Evolutionary conservation across 2,888 invertebrate species (phyloP).

Genomic region (Baccha elongata): DNA sequence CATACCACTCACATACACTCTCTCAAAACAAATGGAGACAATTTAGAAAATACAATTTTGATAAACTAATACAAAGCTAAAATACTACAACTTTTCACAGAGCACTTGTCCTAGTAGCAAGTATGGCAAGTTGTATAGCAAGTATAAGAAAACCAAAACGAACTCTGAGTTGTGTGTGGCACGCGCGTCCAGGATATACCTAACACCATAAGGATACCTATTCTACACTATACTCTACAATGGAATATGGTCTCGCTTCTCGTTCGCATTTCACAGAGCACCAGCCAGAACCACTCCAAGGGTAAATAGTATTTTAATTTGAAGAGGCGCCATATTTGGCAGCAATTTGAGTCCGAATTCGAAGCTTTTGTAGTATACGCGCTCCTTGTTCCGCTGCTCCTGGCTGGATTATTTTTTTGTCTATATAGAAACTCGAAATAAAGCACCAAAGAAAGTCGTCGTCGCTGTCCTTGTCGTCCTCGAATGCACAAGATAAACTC

Average conservation of each 20-base stretch:
- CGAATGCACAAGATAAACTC: constrained; percentile 43
- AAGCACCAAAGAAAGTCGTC: constrained; percentile 35
- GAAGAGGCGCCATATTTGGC: constrained; percentile 69
- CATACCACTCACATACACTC: not conserved
- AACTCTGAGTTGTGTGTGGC: constrained; percentile 14
- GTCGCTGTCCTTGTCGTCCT: constrained; percentile 27
- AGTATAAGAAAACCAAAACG: not conserved
- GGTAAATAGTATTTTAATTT: constrained; percentile 68
- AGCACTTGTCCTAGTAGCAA: constrained; percentile 40
- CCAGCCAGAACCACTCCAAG: constrained; percentile 38
- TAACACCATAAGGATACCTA: constrained; percentile 51
- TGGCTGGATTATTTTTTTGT: constrained; percentile 18
- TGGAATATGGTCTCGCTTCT: constrained; percentile 54
- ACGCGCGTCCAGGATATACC: constrained; percentile 34
- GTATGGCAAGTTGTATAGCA: constrained; percentile 7
- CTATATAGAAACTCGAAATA: constrained; percentile 41
- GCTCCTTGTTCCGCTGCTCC: constrained; percentile 17
- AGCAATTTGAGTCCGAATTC: constrained; percentile 47
- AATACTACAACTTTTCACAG: constrained; percentile 59
- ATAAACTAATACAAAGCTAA: constrained; percentile 23
- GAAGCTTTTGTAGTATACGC: constrained; percentile 51
- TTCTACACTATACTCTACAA: constrained; percentile 28
- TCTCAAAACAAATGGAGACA: constrained; percentile 24
- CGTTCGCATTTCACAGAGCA: constrained; percentile 34
- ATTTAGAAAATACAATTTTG: constrained; percentile 30